Conservation (phyloP, 2,113 vertebrate genomes). For the Pao palembangensis region DNA sequence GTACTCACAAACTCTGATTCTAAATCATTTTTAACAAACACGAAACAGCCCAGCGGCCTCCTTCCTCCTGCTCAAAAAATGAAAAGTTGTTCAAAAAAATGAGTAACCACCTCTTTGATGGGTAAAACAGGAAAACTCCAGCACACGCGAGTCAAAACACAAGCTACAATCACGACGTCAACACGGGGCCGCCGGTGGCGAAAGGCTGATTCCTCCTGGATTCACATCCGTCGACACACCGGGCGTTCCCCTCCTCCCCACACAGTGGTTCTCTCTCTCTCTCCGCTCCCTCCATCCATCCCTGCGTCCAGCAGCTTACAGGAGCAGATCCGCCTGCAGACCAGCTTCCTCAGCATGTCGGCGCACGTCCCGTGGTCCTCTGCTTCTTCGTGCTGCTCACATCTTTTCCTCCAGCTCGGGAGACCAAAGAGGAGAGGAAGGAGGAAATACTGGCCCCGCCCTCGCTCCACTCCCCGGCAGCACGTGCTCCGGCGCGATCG, state of each 20-base stretch:
- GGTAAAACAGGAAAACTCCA: neutral
- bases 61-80: neutral
- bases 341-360: constrained; percentile 82
- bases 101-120: no score
- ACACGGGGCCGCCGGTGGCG: neutral
- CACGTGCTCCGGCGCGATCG: constrained; percentile 17
- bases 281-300: neutral
- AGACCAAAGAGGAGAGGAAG: constrained; percentile 10
- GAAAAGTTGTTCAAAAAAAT: no score
- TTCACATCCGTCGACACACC: constrained; percentile 9
- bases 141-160: neutral
- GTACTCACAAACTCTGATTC: no score
- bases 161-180: neutral
- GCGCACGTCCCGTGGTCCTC: constrained; percentile 44
- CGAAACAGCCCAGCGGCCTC: neutral
- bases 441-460: neutral
- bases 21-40: no score
- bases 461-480: constrained; percentile 16
- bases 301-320: constrained; percentile 70
- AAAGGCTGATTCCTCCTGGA: neutral
- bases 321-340: constrained; percentile 82
- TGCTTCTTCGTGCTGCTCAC: constrained; percentile 22
- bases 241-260: neutral
- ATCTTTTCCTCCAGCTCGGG: constrained; percentile 12
- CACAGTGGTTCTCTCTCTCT: neutral